phyloP scores from a whole-genome alignment of 2,888 invertebrate genomes.

The Acleris sparsana region DNA sequence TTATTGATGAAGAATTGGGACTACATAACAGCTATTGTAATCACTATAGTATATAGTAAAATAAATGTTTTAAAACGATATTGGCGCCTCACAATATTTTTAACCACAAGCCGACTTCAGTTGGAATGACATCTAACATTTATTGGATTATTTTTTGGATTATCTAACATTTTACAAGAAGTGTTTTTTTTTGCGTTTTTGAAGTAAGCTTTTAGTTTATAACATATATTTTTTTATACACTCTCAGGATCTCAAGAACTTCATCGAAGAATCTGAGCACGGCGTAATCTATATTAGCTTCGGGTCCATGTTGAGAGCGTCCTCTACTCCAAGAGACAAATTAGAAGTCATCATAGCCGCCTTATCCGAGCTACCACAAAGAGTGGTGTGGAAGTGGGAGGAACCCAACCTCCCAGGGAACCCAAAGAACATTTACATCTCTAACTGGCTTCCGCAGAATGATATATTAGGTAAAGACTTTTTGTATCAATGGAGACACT shows the following conservation, averaged over 20 bases:
- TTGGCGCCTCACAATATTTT: too few relatives aligned
- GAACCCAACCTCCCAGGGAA: slow-evolving; percentile 81
- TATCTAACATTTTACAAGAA: too few relatives aligned
- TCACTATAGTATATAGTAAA: too few relatives aligned
- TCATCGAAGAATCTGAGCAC: slow-evolving; percentile 85
- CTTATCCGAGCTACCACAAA: slow-evolving; percentile 85
- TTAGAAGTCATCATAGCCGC: slow-evolving; percentile 84
- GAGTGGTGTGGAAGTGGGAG: slow-evolving; percentile 91
- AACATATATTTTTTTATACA: slow-evolving; percentile 38
- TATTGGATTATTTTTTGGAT: too few relatives aligned
- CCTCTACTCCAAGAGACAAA: slow-evolving; percentile 84
- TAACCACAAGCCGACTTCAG: too few relatives aligned
- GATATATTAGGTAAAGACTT: slow-evolving; percentile 84
- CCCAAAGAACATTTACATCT: slow-evolving; percentile 83
- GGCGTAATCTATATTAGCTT: slow-evolving; percentile 90
- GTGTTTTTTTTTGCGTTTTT: too few relatives aligned
- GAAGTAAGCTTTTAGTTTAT: too few relatives aligned
- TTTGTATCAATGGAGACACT: not conserved
- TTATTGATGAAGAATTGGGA: too few relatives aligned
- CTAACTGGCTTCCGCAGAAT: slow-evolving; percentile 87
- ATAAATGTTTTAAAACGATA: too few relatives aligned
- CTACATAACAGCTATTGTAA: too few relatives aligned
- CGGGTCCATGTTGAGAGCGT: slow-evolving; percentile 88
- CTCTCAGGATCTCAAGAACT: slow-evolving; percentile 84
- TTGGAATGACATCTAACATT: too few relatives aligned